phyloP scores from a whole-genome alignment of 37 sponge, comb jelly and placozoan species.

The Chondrilla cf. caribensis region DNA sequence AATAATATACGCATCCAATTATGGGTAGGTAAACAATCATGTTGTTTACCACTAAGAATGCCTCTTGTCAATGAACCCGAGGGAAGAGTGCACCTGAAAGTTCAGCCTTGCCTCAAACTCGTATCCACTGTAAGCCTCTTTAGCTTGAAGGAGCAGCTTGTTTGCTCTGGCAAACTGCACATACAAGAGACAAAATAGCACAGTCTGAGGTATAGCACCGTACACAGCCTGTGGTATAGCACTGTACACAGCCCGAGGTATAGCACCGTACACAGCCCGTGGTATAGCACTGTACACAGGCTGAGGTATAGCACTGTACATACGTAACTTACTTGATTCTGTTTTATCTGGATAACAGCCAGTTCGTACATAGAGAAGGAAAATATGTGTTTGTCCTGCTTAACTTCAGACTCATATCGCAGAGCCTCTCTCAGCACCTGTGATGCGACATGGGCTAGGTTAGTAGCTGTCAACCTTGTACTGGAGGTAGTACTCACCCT shows the following conservation, averaged over 20 bases:
- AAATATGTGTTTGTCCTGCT: constrained; percentile 80
- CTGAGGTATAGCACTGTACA: too few relatives aligned
- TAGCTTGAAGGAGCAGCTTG: constrained; percentile 39
- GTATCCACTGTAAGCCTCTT: constrained; percentile 69
- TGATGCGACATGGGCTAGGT: neutral
- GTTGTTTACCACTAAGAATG: constrained; percentile 20
- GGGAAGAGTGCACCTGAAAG: constrained; percentile 77
- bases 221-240: neutral
- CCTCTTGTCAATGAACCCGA: constrained; percentile 11
- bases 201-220: neutral
- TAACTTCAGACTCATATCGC: constrained; percentile 45
- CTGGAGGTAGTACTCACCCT: constrained; percentile 20
- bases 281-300: neutral
- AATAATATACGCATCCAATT: too few relatives aligned
- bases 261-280: neutral
- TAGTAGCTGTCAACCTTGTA: neutral
- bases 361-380: constrained; percentile 77
- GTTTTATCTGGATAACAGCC: constrained; percentile 55
- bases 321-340: constrained; percentile 75
- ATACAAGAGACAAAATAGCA: neutral
- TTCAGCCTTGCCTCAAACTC: constrained; percentile 80
- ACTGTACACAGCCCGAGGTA: neutral
- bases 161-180: constrained; percentile 39
- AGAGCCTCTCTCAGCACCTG: constrained; percentile 52
- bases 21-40: too few relatives aligned